Evolutionary conservation across 2,113 vertebrate species (phyloP).

Genomic region (Ifrita kowaldi): DNA sequence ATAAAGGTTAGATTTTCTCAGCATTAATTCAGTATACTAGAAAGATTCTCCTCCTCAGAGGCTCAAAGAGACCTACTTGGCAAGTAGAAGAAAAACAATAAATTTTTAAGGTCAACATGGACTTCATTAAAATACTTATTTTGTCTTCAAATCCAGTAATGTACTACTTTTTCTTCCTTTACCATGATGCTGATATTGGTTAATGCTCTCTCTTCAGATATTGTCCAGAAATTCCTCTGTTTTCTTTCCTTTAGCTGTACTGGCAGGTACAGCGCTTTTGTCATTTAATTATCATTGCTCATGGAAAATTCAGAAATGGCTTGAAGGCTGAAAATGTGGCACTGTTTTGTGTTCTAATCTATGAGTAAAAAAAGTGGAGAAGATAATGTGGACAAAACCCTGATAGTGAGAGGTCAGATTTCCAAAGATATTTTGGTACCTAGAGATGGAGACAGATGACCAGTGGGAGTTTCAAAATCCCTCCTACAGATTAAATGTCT

Average conservation of each 20-base stretch:
- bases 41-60: neutral
- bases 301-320: neutral
- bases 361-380: neutral
- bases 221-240: neutral
- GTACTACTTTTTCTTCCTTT: neutral
- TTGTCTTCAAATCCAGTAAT: neutral
- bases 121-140: neutral
- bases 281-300: neutral
- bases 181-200: rapidly evolving
- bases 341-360: neutral
- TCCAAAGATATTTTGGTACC: neutral
- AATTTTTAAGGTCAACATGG: neutral
- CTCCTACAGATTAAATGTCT: neutral
- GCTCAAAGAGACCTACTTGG: neutral
- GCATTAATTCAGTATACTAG: neutral
- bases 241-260: neutral
- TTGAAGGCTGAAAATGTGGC: neutral
- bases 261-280: neutral
- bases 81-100: neutral
- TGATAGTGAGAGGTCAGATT: neutral
- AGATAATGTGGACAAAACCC: neutral
- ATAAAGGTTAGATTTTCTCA: neutral
- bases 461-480: conserved; percentile 19
- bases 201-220: neutral
- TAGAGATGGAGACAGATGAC: neutral